phyloP scores from a whole-genome alignment of 1,140 invertebrate genomes.

The silkworm (Bombyx mori) region DNA sequence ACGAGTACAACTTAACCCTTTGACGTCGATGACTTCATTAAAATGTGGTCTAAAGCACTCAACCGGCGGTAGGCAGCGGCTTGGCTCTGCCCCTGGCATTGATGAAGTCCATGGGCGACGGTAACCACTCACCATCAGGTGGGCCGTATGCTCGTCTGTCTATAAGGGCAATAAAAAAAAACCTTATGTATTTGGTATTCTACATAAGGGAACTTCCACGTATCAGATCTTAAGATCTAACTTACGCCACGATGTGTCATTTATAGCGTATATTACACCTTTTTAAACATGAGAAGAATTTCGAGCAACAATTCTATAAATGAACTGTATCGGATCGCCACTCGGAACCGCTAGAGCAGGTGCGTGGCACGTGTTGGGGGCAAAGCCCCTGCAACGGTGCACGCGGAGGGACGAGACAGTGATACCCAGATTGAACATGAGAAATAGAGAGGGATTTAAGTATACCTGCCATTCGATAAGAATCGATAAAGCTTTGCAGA shows the following conservation, averaged over 20 bases:
- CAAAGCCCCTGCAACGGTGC: conserved; percentile 29
- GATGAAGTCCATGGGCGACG: no score
- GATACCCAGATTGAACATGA: background rate
- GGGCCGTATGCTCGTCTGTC: no score
- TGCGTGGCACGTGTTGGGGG: conserved; percentile 31
- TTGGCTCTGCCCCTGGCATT: no score
- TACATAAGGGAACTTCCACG: background rate
- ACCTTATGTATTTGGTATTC: no score
- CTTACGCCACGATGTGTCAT: background rate
- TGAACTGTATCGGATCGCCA: background rate
- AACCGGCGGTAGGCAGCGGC: no score
- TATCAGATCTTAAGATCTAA: background rate
- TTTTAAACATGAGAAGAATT: background rate
- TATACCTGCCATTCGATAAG: no score
- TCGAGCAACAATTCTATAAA: background rate
- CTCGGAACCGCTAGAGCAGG: conserved; percentile 10
- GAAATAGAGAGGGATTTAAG: conserved; percentile 10
- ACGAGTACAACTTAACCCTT: no score
- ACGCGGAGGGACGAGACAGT: conserved; percentile 8
- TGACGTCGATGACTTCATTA: no score
- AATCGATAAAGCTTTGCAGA: no score
- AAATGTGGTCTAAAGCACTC: no score
- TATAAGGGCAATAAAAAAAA: no score
- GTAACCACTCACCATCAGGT: no score
- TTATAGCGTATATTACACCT: background rate